Evolutionary conservation across 2,113 vertebrate species (phyloP).

Genomic region (Silurus meridionalis): DNA sequence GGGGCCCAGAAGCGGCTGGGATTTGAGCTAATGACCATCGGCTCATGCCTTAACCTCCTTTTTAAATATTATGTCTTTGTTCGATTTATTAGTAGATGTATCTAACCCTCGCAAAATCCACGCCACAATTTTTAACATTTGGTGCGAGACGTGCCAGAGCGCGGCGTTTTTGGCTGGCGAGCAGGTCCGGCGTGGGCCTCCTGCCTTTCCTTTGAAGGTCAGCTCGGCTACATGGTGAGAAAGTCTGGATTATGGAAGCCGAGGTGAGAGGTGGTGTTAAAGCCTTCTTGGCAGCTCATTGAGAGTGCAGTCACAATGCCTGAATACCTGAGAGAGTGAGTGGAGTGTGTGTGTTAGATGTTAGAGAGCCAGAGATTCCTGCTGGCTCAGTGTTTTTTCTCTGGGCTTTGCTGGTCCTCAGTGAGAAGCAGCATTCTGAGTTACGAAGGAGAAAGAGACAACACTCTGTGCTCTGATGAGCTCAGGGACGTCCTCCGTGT

Average conservation of each 20-base stretch:
- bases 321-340: conserved; percentile 31
- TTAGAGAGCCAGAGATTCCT: conserved; percentile 32
- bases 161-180: not conserved
- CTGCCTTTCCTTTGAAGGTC: conserved; percentile 27
- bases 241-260: conserved; percentile 9
- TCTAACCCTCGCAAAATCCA: not conserved
- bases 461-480: conserved; percentile 40
- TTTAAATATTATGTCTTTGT: too few relatives aligned
- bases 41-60: too few relatives aligned
- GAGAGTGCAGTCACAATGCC: conserved; percentile 37
- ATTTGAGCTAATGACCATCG: too few relatives aligned
- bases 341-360: conserved; percentile 42
- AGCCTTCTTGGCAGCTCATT: conserved; percentile 37
- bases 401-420: conserved; percentile 28
- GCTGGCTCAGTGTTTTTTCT: conserved; percentile 52
- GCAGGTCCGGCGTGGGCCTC: not conserved
- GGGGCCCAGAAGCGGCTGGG: too few relatives aligned
- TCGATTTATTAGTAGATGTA: not conserved
- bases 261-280: conserved; percentile 9
- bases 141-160: not conserved
- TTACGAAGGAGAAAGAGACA: not conserved
- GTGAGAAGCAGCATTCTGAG: conserved; percentile 27
- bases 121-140: not conserved
- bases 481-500: conserved; percentile 22
- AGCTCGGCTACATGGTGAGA: not conserved